Base-by-base conservation (phyloP, 2,797 vertebrate species). In the Sebastes matsubarae region DNA sequence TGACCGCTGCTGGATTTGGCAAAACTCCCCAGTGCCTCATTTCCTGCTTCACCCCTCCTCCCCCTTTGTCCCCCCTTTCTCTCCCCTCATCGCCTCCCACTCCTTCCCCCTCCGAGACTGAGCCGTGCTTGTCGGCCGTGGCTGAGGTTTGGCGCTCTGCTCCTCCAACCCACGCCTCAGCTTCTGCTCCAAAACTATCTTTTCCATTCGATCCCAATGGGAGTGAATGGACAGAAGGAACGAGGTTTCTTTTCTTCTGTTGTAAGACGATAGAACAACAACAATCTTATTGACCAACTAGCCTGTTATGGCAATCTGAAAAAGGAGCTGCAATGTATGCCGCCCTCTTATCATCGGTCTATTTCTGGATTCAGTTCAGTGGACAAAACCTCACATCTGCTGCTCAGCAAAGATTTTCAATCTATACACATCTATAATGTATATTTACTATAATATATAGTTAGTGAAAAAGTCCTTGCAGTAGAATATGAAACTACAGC, bases 101-200 rank as follows among this genome's bases (percentile, higher is more conserved):
- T 81, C 82, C 68, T 81, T 77, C 79, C 75, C 85, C 81, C 75
- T 79, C 55, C 25, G 77, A 90, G 78, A 79, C 83, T 59, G 79
- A 85, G 81, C 84, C 36, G 38, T 61, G 82, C 87, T 90, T 82
- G 85, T 87, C 80, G 79, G 71, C 76, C 78, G 82, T 59, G 73
- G 69, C 85, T 92, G 90, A 88, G 87, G 88, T 90, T 91, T 88
- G 91, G 89, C 89, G 9, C 76, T 58, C 25, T 11, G 70, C 82
- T 85, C 68, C 78, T 90, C 60, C 87, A 81, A 66, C 94, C 91
- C 89, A 93, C 92, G 83, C 89, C 30, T 82, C 70, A 27, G 76
- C 73, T 88, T 75, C 72, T 61, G 80, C 83, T 91, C 87, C 85
- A 89, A 87, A 87, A 86, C 86, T 69, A 69, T 84, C 80, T 91